Evolutionary conservation across 2,113 vertebrate genomes (phyloP).

Genomic region (Mystacornis crossleyi): DNA sequence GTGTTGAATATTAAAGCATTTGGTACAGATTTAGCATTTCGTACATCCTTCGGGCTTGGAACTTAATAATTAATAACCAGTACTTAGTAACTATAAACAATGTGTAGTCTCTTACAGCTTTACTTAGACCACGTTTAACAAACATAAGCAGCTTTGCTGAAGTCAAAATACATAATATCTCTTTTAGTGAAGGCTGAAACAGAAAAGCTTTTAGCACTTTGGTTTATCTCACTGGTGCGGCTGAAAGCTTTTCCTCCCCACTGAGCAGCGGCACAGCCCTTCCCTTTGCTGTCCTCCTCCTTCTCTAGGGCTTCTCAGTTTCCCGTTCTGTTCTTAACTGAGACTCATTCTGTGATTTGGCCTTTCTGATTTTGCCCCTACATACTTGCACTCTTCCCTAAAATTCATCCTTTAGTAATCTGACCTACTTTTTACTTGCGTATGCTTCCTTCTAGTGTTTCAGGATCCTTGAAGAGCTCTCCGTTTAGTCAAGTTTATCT

Average conservation of each 20-base stretch:
- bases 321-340: not conserved
- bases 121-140: not conserved
- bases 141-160: not conserved
- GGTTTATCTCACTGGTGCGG: not conserved
- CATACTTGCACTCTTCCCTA: not conserved
- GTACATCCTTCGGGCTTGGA: not conserved
- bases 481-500: constrained; percentile 3
- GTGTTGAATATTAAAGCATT: not conserved
- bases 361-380: constrained; percentile 17
- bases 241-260: not conserved
- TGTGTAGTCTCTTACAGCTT: not conserved
- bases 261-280: not conserved
- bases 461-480: not conserved
- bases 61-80: not conserved
- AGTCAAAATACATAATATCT: not conserved
- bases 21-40: not conserved
- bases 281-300: not conserved
- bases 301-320: not conserved
- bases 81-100: not conserved
- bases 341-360: not conserved
- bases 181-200: not conserved
- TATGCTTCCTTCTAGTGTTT: constrained; percentile 42
- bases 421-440: constrained; percentile 34
- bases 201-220: not conserved
- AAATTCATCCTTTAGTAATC: constrained; percentile 25